Evolutionary conservation across 2,113 vertebrate species (phyloP), one percentile per base, ranked within the genome.

Genomic region (Proteles cristata): DNA sequence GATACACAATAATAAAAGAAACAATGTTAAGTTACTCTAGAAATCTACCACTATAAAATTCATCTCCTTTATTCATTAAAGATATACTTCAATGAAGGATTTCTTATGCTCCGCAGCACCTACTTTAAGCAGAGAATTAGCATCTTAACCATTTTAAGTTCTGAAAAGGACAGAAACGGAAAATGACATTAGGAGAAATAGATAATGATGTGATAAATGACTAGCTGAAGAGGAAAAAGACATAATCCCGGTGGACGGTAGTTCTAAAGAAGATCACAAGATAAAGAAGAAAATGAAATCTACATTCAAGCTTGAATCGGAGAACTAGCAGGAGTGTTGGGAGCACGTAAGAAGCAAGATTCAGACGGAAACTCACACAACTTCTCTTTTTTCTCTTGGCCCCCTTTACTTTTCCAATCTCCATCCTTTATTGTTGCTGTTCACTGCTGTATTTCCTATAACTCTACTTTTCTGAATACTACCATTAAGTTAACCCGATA

Each of bases 271-370:
- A 58, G 6, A 89, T 50, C 23, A 86, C 7, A 15, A 15, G 50
- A 77, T 85, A 85, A 80, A 85, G 69, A 90, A 90, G 48, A 93
- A 88, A 93, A 79, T 93, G 23, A 94, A 82, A 73, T 50, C 53
- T 61, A 61, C 71, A 80, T 61, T 83, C 26, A 33, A 74, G 43
- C 26, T 83, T 11, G 31, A 45, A 89, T 33, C 45, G 19, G 43
- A 94, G 23, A 50, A 48, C 4, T 53, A n/a, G 58, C 3, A 8
- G 55, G 43, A 76, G 33, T 31, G 16, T 9, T 31, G 25, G 7
- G 33, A 94, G 77, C 26, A 94, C 1, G 8, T 66, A 17, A 83
- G 45, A 94, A 14, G 28, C 19, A 74, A 89, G 26, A 76, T 43
- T 74, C 45, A 63, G 77, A 83, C 12, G 69, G 45, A 74, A 83